These are phyloP conservation scores for Pteria penguin DNA, from an alignment of 2,888 invertebrate genomes.

Conservation along the genomic window DNA sequence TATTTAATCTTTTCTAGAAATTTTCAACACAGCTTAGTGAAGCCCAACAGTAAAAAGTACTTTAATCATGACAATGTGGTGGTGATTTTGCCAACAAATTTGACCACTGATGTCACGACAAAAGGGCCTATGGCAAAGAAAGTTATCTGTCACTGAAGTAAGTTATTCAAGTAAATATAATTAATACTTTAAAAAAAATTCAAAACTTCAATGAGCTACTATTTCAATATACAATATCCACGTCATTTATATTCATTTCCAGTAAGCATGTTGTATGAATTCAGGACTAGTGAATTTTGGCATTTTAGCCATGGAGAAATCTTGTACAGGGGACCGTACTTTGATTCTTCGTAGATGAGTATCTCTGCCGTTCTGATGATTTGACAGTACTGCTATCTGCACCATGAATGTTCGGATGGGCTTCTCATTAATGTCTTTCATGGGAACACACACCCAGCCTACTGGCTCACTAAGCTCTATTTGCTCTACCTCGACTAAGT, in stretches of 20 bases:
- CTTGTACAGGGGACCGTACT: constrained; percentile 90
- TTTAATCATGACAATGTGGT: too few relatives aligned
- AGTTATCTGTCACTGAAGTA: too few relatives aligned
- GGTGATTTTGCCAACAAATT: too few relatives aligned
- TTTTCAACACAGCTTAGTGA: too few relatives aligned
- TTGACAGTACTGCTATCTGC: constrained; percentile 86
- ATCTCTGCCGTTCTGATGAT: constrained; percentile 99
- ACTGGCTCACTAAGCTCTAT: constrained; percentile 95
- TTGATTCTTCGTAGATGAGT: constrained; percentile 98
- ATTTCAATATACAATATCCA: neutral
- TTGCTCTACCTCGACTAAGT: constrained; percentile 96
- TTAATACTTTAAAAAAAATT: neutral
- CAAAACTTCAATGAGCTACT: neutral
- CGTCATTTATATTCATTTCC: constrained; percentile 35
- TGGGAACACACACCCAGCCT: constrained; percentile 97
- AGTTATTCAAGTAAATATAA: neutral
- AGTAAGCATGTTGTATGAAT: constrained; percentile 57
- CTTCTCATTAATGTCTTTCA: constrained; percentile 87
- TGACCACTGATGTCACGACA: too few relatives aligned
- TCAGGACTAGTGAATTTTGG: constrained; percentile 85
- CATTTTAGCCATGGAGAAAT: constrained; percentile 78
- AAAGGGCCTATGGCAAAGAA: too few relatives aligned
- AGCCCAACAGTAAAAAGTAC: too few relatives aligned
- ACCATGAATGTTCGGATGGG: constrained; percentile 93
- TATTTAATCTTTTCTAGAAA: too few relatives aligned